Percentiles rank a stretch among this genome's conserved stretches.
phyloP scores from a whole-genome alignment of 2,113 vertebrate species.

The Cryptotis parvus region DNA sequence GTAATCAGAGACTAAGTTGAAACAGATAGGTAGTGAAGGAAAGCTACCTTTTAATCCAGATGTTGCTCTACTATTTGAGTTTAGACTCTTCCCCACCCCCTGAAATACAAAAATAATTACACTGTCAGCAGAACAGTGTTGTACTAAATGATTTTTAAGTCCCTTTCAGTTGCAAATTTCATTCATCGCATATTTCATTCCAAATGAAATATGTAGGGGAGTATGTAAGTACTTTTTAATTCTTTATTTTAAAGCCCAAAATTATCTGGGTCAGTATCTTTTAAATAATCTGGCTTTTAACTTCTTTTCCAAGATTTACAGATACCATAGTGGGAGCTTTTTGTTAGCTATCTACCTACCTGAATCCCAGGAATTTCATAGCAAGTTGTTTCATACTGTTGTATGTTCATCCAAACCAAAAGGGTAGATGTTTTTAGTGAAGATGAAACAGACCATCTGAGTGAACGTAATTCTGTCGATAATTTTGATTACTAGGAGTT shows the following conservation, averaged over 20 bases:
- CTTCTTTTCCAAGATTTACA: too few relatives aligned
- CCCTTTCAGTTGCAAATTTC: slow-evolving; percentile 3
- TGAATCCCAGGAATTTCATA: too few relatives aligned
- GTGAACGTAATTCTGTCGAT: slow-evolving; percentile 30
- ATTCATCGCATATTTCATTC: not conserved
- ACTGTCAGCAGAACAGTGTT: slow-evolving; percentile 22
- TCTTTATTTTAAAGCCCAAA: too few relatives aligned
- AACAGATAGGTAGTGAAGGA: not conserved
- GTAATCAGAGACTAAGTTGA: not conserved
- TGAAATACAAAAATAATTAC: not conserved
- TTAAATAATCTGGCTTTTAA: too few relatives aligned
- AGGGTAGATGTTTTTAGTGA: not conserved
- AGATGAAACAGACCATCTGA: not conserved
- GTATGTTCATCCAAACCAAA: too few relatives aligned
- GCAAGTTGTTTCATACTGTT: too few relatives aligned
- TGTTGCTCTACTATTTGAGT: not conserved
- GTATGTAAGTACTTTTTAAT: too few relatives aligned
- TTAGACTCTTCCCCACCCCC: not conserved
- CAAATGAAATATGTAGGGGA: not conserved
- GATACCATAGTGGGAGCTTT: too few relatives aligned
- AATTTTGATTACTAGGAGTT: slow-evolving; percentile 49
- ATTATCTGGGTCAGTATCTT: too few relatives aligned
- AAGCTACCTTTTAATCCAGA: not conserved
- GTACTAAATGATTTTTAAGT: not conserved
- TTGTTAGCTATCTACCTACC: too few relatives aligned